A percentile compares a stretch with the other conserved stretches of the same genome.
Conservation (phyloP, 2,888 invertebrate species). For the Acronicta leporina region DNA sequence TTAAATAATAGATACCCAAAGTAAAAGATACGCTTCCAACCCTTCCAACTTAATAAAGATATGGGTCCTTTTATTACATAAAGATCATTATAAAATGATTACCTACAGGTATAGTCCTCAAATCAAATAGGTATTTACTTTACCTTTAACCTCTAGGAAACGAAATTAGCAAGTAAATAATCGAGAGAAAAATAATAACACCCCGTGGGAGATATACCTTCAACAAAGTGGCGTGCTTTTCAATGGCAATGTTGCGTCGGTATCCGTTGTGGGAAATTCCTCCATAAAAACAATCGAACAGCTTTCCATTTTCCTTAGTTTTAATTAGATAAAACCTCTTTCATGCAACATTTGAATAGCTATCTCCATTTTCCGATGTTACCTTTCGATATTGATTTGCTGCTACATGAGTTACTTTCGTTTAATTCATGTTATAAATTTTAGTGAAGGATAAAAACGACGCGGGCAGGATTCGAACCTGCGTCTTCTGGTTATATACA, state of each 20-base stretch:
- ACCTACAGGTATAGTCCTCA: background rate
- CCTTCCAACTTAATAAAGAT: background rate
- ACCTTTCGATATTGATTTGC: conserved; percentile 21
- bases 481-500: no score
- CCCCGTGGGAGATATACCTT: conserved; percentile 39
- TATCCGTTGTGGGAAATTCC: conserved; percentile 42
- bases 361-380: conserved; percentile 47
- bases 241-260: conserved; percentile 40
- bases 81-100: no score
- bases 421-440: no score
- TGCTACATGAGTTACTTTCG: conserved; percentile 14
- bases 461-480: no score
- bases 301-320: conserved; percentile 55
- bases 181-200: conserved; percentile 26
- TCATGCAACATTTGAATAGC: conserved; percentile 29
- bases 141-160: no score
- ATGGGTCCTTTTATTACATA: no score
- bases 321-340: conserved; percentile 43
- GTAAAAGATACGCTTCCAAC: background rate
- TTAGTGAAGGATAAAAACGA: no score
- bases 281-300: conserved; percentile 46
- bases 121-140: background rate
- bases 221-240: conserved; percentile 40
- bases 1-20: conserved; percentile 5
- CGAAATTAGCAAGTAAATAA: conserved; percentile 5